Percentiles rank a stretch among this genome's conserved stretches.
Evolutionary conservation across 2,888 invertebrate genomes (phyloP).

Genomic region (Hyposoter didymator): DNA sequence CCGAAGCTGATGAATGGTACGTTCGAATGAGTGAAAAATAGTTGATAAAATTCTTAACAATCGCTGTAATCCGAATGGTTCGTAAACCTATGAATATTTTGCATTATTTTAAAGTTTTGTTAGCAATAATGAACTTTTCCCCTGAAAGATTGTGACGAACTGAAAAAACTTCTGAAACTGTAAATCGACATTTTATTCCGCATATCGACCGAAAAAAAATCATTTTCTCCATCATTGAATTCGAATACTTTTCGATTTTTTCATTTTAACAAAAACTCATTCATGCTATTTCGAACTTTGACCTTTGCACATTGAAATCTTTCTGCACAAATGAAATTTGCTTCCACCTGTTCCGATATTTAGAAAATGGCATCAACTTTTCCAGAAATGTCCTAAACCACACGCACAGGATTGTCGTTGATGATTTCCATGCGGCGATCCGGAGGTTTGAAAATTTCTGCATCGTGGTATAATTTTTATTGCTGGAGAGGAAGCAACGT

Average conservation of each 20-base stretch:
- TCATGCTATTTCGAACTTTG: too few species aligned
- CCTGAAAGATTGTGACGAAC: too few species aligned
- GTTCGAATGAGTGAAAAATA: too few species aligned
- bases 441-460: slow-evolving; percentile 75
- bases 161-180: neutral
- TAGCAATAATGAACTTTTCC: too few species aligned
- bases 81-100: too few species aligned
- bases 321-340: neutral
- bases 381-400: slow-evolving; percentile 87
- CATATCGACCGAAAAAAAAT: neutral
- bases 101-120: too few species aligned
- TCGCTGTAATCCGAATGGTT: too few species aligned
- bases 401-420: slow-evolving; percentile 83
- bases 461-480: slow-evolving; percentile 55
- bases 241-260: neutral
- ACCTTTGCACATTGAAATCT: neutral
- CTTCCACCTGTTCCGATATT: slow-evolving; percentile 86
- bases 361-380: slow-evolving; percentile 89
- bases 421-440: slow-evolving; percentile 73
- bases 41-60: too few species aligned
- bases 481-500: slow-evolving; percentile 44
- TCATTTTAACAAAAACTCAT: too few species aligned
- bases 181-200: neutral
- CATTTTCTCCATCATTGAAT: neutral
- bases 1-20: too few species aligned